These are phyloP conservation scores for Glaucopsyche alexis DNA, from an alignment of 2,888 invertebrate genomes.

Conservation along the genomic window DNA sequence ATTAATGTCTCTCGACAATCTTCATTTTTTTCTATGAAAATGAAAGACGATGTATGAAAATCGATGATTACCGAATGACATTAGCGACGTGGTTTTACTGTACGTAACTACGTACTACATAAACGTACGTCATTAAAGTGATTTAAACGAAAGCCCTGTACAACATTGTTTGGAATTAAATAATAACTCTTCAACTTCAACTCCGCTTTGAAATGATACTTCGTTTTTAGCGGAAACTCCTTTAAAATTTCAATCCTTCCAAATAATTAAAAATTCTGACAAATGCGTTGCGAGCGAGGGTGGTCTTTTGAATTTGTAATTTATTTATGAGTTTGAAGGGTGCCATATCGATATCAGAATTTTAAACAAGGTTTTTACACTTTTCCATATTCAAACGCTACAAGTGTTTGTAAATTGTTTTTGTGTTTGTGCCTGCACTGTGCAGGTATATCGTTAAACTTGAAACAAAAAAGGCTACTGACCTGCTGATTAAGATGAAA, in stretches of 20 bases:
- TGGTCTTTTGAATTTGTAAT: constrained; percentile 66
- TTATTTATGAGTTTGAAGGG: constrained; percentile 65
- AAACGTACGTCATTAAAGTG: too few species aligned
- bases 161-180: too few species aligned
- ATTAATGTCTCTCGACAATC: too few species aligned
- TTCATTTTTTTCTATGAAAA: too few species aligned
- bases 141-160: too few species aligned
- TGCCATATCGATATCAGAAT: constrained; percentile 64
- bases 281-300: constrained; percentile 44
- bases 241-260: neutral
- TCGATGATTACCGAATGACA: too few species aligned
- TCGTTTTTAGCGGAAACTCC: neutral
- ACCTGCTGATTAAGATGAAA: constrained; percentile 16
- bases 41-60: too few species aligned
- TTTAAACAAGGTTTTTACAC: constrained; percentile 46
- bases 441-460: neutral
- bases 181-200: neutral
- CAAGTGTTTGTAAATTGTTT: constrained; percentile 9
- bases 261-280: constrained; percentile 20
- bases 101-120: too few species aligned
- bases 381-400: constrained; percentile 11
- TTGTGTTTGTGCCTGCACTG: neutral
- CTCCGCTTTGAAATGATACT: neutral
- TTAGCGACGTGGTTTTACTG: too few species aligned
- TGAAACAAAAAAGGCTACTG: neutral